Evolutionary conservation across 2,888 invertebrate species (phyloP).

Genomic region (Danaus chrysippus): DNA sequence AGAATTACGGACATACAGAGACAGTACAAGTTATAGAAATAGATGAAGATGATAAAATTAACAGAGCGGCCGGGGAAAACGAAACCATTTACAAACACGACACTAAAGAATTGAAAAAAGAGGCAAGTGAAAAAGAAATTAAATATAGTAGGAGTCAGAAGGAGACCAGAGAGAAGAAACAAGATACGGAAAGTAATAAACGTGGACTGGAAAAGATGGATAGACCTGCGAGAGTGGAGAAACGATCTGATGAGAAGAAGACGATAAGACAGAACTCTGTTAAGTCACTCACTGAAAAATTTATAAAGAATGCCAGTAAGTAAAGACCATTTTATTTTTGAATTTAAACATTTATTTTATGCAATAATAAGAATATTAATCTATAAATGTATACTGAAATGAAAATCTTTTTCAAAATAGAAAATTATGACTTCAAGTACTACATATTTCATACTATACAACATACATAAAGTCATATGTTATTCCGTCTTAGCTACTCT

Average conservation of each 20-base stretch:
- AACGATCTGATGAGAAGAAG: conserved; percentile 54
- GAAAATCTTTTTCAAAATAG: too few relatives aligned
- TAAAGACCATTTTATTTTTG: conserved; percentile 21
- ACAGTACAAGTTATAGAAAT: conserved; percentile 24
- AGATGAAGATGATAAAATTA: conserved; percentile 27
- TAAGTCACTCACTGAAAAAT: conserved; percentile 88
- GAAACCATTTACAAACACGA: conserved; percentile 11
- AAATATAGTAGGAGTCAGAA: conserved; percentile 22
- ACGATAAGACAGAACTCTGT: conserved; percentile 84
- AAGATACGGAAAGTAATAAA: conserved; percentile 40
- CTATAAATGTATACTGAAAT: too few relatives aligned
- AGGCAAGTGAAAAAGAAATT: conserved; percentile 4
- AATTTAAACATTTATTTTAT: too few relatives aligned
- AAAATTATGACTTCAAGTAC: too few relatives aligned
- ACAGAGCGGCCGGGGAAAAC: conserved; percentile 12
- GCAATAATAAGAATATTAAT: too few relatives aligned
- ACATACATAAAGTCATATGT: too few relatives aligned
- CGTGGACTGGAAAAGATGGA: conserved; percentile 38
- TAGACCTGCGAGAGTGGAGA: conserved; percentile 42
- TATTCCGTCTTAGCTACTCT: too few relatives aligned
- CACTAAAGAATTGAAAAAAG: background rate
- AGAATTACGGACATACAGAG: conserved; percentile 26
- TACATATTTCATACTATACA: too few relatives aligned
- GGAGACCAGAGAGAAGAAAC: conserved; percentile 41
- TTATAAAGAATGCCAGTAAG: conserved; percentile 83